Base-by-base conservation (phyloP, 1,140 invertebrate genomes). In the Hycleus cichorii region DNA sequence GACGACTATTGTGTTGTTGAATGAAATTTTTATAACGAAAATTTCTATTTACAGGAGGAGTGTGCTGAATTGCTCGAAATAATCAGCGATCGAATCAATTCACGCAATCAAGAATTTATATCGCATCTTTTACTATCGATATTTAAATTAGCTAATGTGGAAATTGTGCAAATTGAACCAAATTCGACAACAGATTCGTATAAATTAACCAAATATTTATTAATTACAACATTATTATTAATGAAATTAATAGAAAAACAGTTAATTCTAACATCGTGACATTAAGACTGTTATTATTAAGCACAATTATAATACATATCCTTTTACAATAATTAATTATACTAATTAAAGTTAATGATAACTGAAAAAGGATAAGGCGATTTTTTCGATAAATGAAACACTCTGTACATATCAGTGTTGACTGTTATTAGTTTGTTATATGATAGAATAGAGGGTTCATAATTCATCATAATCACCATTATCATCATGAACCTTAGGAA, bases 131-230 rank as follows among this genome's bases (percentile, higher is more conserved):
- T 92, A 9, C 80, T 94, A 7, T 93, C 90, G 59, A 90, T 93
- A 71, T 89, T 93, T 74, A 93, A 93, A 77, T 89, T 93, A 78
- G 89, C 90, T n/a, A 89, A 92, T 78, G 89, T 92, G 12, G 88
- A 91, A 72, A 86, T 90, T 38, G 80, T 86, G 40, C 71, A 70
- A 45, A 64, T 72, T 18, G 69, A 74, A 57, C 58, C 69, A 39
- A 68, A 57, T 56, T 72, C 70, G 12, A 59, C 68, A 39, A 61
- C 59, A 46, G 8, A 53, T 9, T 48, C 24, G 39, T 52, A 52
- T 18, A 47, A 27, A 50, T 54, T 44, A 50, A 42, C 38, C 43
- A 25, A 57, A 43, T 45, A 62, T 56, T 57, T 66, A 57, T 25
- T 65, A 51, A 39, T 68, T 18, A 45, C 47, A 3, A 49, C 50